Base-by-base conservation (phyloP, 2,797 vertebrate genomes). In the Hemitrygon akajei region DNA sequence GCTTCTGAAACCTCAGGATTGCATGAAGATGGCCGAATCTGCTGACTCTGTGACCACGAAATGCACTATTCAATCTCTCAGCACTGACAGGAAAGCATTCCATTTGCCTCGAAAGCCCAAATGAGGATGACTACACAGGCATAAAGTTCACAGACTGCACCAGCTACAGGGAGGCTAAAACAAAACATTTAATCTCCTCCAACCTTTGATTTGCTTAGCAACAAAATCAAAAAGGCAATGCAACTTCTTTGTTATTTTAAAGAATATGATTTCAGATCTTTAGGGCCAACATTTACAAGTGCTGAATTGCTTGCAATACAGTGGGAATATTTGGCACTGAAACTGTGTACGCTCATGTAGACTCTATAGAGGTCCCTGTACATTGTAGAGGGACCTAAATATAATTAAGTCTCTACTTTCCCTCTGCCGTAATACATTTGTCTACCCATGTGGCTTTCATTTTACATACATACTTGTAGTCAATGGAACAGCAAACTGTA, bases 391-490 rank as follows among this genome's bases (percentile, higher is more conserved):
- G n/a, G 16, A 37, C 86, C 63, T 0, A 34, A 69, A 37, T 89
- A 89, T 69, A 89, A 89, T 89, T 89, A 37, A 25, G 34, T 66
- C 30, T 66, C 86, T 34, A 30, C n/a, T 9, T 89, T 89, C 66
- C 86, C 18, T 89, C 30, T 89, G n/a, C 86, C 86, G 69, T n/a
- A 66, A 89, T 69, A 20, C 30, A 89, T 89, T 66, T 89, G 60
- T 34, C 86, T 89, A 69, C 18, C 58, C 86, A 89, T 89, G 86
- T 89, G 86, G 86, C 60, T 69, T 89, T 89, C 86, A 89, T 89
- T 89, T 89, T 69, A 89, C n/a, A 69, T 37, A 89, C 27, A 69
- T 37, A 34, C 86, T 37, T 9, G n/a, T 69, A 89, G 18, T 22
- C n/a, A 20, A 66, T 34, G 9, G 69, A 89, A 69, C n/a, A 69